Evolutionary conservation across 1,140 invertebrate genomes (phyloP).

Genomic region (Drosophila santomea): DNA sequence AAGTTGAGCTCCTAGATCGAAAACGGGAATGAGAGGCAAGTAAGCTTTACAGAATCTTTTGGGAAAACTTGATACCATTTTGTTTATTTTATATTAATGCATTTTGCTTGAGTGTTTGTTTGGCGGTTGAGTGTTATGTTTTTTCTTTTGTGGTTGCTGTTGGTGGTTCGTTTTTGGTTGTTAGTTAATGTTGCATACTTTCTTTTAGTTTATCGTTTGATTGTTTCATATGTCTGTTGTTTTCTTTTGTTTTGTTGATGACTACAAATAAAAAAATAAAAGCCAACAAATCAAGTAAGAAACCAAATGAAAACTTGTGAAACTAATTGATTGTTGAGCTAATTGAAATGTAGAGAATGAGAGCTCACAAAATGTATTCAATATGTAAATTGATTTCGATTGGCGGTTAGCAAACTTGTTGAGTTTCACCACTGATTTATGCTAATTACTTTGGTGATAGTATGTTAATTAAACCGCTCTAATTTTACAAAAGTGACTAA

Average conservation of each 20-base stretch:
- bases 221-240: slow-evolving; percentile 70
- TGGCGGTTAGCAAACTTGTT: slow-evolving; percentile 61
- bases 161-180: slow-evolving; percentile 77
- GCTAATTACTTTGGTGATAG: slow-evolving; percentile 53
- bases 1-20: slow-evolving; percentile 85
- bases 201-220: slow-evolving; percentile 77
- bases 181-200: slow-evolving; percentile 82
- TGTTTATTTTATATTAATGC: slow-evolving; percentile 58
- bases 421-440: slow-evolving; percentile 65
- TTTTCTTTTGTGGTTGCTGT: slow-evolving; percentile 40
- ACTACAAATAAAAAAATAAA: slow-evolving; percentile 69
- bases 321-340: slow-evolving; percentile 50
- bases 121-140: slow-evolving; percentile 55
- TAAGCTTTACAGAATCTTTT: slow-evolving; percentile 84
- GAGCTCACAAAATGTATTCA: slow-evolving; percentile 54
- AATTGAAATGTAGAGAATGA: slow-evolving; percentile 35
- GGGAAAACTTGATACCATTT: slow-evolving; percentile 85
- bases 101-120: slow-evolving; percentile 50
- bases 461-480: slow-evolving; percentile 57
- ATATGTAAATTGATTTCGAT: slow-evolving; percentile 30
- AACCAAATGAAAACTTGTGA: slow-evolving; percentile 40
- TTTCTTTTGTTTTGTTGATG: slow-evolving; percentile 53
- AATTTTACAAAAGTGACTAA: slow-evolving; percentile 50
- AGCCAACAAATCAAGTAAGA: slow-evolving; percentile 30
- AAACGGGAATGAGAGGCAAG: slow-evolving; percentile 85